These are phyloP conservation scores for Polyodon spathula DNA, from an alignment of 2,113 vertebrate species.

Conservation along the genomic window DNA sequence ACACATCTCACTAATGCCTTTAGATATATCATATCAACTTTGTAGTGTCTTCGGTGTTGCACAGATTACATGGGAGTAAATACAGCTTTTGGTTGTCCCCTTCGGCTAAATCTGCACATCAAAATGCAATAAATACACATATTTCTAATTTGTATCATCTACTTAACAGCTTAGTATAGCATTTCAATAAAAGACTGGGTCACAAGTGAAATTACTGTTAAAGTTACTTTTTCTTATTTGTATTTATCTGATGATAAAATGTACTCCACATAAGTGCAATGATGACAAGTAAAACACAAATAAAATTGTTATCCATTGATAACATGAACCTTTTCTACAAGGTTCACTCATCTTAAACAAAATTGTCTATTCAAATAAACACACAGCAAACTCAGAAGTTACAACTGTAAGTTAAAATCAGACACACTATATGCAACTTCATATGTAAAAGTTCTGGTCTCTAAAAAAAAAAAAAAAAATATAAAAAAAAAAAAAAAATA, in stretches of 20 bases:
- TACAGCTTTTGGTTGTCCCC: background rate
- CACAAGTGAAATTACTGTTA: too few species aligned
- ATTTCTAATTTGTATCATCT: too few species aligned
- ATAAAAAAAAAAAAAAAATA: too few species aligned
- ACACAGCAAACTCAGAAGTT: background rate
- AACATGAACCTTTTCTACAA: too few species aligned
- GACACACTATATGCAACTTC: background rate
- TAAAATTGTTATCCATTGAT: too few species aligned
- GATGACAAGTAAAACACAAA: too few species aligned
- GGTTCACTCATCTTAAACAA: background rate
- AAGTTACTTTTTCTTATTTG: too few species aligned
- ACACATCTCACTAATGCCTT: background rate
- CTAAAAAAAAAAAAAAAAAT: background rate
- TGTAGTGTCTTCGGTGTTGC: conserved; percentile 2
- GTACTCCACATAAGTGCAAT: too few species aligned
- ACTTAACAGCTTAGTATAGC: too few species aligned
- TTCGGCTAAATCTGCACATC: background rate
- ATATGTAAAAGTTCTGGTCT: background rate
- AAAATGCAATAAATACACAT: background rate
- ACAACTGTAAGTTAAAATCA: background rate
- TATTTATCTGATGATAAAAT: too few species aligned
- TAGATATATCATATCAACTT: background rate
- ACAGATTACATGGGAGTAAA: background rate
- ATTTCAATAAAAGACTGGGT: too few species aligned
- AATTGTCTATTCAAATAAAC: background rate